phyloP scores from a whole-genome alignment of 2,797 vertebrate genomes.

The Typhlichthys eigenmanni region DNA sequence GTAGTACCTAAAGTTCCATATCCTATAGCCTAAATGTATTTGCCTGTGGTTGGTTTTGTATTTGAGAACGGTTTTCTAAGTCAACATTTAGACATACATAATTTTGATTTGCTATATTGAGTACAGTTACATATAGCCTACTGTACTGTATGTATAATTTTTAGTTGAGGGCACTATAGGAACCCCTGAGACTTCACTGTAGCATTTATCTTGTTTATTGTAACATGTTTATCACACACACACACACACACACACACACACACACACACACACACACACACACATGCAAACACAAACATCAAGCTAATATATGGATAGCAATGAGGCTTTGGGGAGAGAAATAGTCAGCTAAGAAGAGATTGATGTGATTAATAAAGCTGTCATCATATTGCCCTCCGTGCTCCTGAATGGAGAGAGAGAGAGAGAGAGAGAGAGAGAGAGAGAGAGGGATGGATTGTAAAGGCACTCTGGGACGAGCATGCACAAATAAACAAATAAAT shows the following conservation, averaged over 20 bases:
- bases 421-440: constrained; percentile 5
- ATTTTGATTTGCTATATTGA: too few species aligned
- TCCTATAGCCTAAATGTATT: too few species aligned
- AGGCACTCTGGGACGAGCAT: constrained; percentile 23
- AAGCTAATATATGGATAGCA: constrained; percentile 62
- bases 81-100: too few species aligned
- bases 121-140: too few species aligned
- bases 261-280: constrained; percentile 20
- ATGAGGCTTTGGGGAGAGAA: constrained; percentile 64
- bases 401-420: constrained; percentile 40
- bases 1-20: constrained; percentile 10
- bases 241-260: constrained; percentile 18
- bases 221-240: constrained; percentile 6
- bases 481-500: too few species aligned
- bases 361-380: constrained; percentile 83
- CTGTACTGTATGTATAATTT: too few species aligned
- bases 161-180: too few species aligned
- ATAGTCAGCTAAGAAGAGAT: constrained; percentile 68
- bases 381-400: constrained; percentile 68
- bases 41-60: too few species aligned
- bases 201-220: too few species aligned
- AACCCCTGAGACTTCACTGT: too few species aligned
- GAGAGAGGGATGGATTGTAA: constrained; percentile 40
- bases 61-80: too few species aligned
- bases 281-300: constrained; percentile 23